Percentiles rank a stretch among this genome's conserved stretches.
Evolutionary conservation across 92 coral and sea anemone species (phyloP).

Genomic region (Siderastrea siderea): DNA sequence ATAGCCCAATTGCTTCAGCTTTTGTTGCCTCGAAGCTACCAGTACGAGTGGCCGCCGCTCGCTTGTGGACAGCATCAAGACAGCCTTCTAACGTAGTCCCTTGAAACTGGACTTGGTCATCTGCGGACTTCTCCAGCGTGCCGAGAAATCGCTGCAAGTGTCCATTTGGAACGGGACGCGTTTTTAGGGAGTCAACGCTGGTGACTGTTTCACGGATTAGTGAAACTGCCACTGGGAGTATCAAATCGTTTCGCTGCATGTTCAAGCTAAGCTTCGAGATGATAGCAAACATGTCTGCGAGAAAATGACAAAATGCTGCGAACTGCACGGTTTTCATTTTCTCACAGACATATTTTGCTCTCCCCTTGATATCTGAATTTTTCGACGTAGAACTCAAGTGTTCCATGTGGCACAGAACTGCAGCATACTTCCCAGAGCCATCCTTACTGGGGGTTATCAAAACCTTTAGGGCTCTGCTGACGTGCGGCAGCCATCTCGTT

Average conservation of each 20-base stretch:
- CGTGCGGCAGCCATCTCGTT: constrained; percentile 48
- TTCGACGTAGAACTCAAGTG: constrained; percentile 8
- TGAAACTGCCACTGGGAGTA: constrained; percentile 54
- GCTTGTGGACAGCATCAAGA: constrained; percentile 19
- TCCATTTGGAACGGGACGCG: constrained; percentile 27
- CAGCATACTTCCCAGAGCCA: constrained; percentile 14
- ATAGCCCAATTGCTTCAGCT: constrained; percentile 26
- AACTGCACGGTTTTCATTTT: constrained; percentile 15
- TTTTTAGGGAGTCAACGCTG: constrained; percentile 23
- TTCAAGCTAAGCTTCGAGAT: constrained; percentile 21
- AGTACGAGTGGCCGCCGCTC: constrained; percentile 19
- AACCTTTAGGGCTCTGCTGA: constrained; percentile 44
- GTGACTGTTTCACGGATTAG: constrained; percentile 27
- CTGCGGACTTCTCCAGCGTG: constrained; percentile 6
- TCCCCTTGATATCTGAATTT: neutral
- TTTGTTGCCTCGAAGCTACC: constrained; percentile 27
- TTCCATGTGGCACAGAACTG: constrained; percentile 15
- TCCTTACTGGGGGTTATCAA: constrained; percentile 29
- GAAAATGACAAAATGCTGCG: constrained; percentile 20
- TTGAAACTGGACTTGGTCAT: constrained; percentile 5
- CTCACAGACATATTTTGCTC: neutral
- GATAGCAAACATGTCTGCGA: constrained; percentile 15
- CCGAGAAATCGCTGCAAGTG: constrained; percentile 13
- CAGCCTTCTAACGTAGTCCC: constrained; percentile 27
- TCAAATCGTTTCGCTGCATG: constrained; percentile 55